Percentiles rank a stretch among this genome's conserved stretches.
Evolutionary conservation across 2,888 invertebrate genomes (phyloP).

Genomic region (Epinotia nisella): DNA sequence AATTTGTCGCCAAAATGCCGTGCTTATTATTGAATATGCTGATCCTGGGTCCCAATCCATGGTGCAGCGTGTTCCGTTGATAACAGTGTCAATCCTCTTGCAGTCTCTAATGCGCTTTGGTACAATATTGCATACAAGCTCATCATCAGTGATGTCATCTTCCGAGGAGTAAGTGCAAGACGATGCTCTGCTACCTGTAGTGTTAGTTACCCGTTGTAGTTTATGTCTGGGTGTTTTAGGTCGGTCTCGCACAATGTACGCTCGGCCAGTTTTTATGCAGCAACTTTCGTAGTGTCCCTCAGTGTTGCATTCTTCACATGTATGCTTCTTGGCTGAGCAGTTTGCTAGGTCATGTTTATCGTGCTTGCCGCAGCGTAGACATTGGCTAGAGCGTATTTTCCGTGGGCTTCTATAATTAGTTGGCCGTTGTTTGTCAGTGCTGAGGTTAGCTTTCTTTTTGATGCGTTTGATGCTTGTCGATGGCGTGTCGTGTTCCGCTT

Average conservation of each 20-base stretch:
- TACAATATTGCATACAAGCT: too few species aligned
- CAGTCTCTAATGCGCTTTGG: neutral
- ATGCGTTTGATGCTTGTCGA: too few species aligned
- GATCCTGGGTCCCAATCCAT: conserved; percentile 24
- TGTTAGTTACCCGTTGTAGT: neutral
- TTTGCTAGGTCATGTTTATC: neutral
- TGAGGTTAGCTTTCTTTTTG: too few species aligned
- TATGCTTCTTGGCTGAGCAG: conserved; percentile 1
- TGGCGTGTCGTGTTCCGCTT: neutral
- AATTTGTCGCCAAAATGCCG: conserved; percentile 8
- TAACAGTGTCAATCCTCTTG: neutral
- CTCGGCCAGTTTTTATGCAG: conserved; percentile 20
- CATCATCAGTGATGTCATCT: neutral
- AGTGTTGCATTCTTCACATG: conserved; percentile 14
- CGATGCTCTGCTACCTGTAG: neutral
- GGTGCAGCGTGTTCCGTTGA: conserved; percentile 9
- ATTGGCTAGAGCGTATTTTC: too few species aligned
- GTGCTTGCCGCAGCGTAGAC: too few species aligned
- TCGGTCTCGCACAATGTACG: neutral
- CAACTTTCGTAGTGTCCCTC: conserved; percentile 15
- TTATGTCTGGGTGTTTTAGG: neutral
- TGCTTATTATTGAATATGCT: conserved; percentile 17
- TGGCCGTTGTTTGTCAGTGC: too few species aligned
- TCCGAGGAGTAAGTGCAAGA: neutral
- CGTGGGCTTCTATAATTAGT: neutral